Evolutionary conservation across 2,797 vertebrate genomes (phyloP), one percentile per base, ranked within the genome.

Genomic region (Hirundo rustica): DNA sequence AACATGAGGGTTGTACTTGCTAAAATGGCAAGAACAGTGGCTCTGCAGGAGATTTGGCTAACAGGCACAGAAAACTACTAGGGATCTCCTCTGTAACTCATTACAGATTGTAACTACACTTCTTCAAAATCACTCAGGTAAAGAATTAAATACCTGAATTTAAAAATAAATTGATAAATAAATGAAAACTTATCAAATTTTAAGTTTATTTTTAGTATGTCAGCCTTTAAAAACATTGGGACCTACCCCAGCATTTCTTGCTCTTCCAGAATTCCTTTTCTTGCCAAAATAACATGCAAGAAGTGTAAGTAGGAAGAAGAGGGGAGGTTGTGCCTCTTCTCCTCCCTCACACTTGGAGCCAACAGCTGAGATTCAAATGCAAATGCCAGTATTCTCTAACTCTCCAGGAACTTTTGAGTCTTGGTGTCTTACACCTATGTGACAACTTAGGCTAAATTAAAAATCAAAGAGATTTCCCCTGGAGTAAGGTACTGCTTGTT

Each of bases 401-500:
- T 89, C 91, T 92, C 88, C 55, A 67, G 92, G 83, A 92, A 84
- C 93, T 93, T 95, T 38, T 76, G 70, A 88, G 71, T 76, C 92
- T 95, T 84, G 64, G 92, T 95, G 85, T 86, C 87, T 94, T 96
- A 93, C 80, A 81, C 80, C 86, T 93, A 66, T 90, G 92, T 89
- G 92, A 95, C 61, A 94, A 86, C 80, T 93, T 51, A 85, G 84
- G 80, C 84, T 90, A 95, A 90, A 90, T 93, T 92, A 92, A 92
- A 96, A 95, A 88, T 86, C 90, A 89, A 89, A 95, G 83, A 71
- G 38, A 75, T 93, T 96, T 95, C 73, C 89, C n/a, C 82, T 75
- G 85, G 89, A 88, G 92, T 85, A 54, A 94, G 47, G n/a, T 89
- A 84, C 42, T 85, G 58, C 72, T 93, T 89, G 72, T 91, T 85